Evolutionary conservation across 2,113 vertebrate species (phyloP), one percentile per base, ranked within the genome.

Genomic region (Plestiodon gilberti): DNA sequence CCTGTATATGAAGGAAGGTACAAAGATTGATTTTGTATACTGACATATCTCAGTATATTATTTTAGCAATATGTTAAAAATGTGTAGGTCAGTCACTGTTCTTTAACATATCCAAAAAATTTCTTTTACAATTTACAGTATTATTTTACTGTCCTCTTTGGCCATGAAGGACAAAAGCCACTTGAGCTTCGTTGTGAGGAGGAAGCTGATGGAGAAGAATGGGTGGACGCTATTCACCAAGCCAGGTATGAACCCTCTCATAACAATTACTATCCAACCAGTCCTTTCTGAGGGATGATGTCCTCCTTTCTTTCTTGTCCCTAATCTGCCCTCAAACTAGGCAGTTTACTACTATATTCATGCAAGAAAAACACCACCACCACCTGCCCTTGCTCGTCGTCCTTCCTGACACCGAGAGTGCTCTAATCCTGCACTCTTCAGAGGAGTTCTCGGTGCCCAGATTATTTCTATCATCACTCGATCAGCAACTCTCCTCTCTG

Each of bases 211-310:
- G 98, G 99, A 67, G 98, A 98, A 28, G 98, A 99, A 93, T 99
- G 99, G 99, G 98, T 99, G 95, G 98, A 99, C 87, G 98, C 97
- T 92, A 99, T 99, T 95, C 98, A 99, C 88, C 99, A 99, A 96
- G 98, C 98, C 78, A 99, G 99, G 99, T 99, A 98, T 23, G 89
- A 82, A 88, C 70, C 3, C 4, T 0, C 0, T 2, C 10, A 6
- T 52, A 18, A 84, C 76, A 76, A 80, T 85, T 80, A 81, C 69
- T 52, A 43, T 59, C 23, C 59, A 38, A 30, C 8, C 70, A 22
- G 14, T 71, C 22, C 10, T 61, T 71, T 23, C 3, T 78, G 52
- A 57, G 62, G 15, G 8, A 30, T 23, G 69, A 69, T 78, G 17
- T 40, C 20, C 33, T 55, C 74, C 38, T 25, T 75, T 75, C 11